Evolutionary conservation across 2,888 invertebrate genomes (phyloP).

Genomic region (Synergus laeviventris): DNA sequence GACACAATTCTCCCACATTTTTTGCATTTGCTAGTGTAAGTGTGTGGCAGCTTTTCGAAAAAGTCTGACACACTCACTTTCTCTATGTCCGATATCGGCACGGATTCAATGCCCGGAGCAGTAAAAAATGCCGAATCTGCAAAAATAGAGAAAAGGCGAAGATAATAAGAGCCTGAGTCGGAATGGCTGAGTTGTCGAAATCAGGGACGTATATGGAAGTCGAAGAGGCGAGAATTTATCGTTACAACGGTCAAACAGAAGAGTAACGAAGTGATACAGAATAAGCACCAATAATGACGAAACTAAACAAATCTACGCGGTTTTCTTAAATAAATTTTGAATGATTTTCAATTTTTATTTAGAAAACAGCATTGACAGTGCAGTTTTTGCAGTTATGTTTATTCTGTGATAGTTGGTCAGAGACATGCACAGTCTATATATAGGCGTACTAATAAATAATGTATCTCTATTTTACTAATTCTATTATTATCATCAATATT

Average conservation of each 20-base stretch:
- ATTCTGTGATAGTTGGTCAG: constrained; percentile 26
- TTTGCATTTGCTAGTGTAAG: constrained; percentile 67
- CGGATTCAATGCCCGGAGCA: constrained; percentile 63
- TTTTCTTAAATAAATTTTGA: background rate
- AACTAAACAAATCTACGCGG: constrained; percentile 13
- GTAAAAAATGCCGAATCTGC: constrained; percentile 68
- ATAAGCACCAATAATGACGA: constrained; percentile 21
- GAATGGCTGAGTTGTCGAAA: constrained; percentile 10
- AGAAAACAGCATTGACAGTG: background rate
- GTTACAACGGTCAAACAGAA: constrained; percentile 7
- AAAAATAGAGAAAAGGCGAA: constrained; percentile 65
- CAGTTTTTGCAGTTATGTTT: constrained; percentile 2
- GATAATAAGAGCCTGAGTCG: constrained; percentile 45
- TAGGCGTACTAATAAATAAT: constrained; percentile 51
- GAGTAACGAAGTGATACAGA: constrained; percentile 15
- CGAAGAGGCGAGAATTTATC: constrained; percentile 17
- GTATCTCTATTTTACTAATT: constrained; percentile 48
- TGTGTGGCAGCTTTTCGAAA: constrained; percentile 65
- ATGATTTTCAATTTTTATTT: background rate
- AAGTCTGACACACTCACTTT: constrained; percentile 64
- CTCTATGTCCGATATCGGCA: constrained; percentile 63
- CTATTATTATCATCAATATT: constrained; percentile 48
- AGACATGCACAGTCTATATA: constrained; percentile 48
- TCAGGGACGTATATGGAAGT: constrained; percentile 45
- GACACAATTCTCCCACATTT: constrained; percentile 71